Evolutionary conservation across 2,888 invertebrate species (phyloP).

Genomic region (Ochlodes sylvanus): DNA sequence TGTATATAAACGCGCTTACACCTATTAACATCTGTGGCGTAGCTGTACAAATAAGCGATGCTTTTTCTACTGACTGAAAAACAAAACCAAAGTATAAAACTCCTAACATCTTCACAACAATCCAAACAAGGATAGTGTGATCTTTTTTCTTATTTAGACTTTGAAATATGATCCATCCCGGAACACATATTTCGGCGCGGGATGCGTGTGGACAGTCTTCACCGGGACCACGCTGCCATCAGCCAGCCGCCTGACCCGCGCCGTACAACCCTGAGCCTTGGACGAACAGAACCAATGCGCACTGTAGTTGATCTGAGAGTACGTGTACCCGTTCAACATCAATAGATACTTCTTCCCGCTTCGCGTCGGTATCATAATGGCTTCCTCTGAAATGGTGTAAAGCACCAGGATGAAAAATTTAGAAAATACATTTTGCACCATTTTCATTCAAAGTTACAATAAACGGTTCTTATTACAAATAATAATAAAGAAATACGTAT

Average conservation of each 20-base stretch:
- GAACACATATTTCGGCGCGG: constrained; percentile 47
- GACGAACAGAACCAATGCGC: constrained; percentile 56
- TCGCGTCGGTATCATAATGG: constrained; percentile 52
- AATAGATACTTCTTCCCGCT: constrained; percentile 53
- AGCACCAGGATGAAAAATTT: neutral
- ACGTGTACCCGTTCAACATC: constrained; percentile 57
- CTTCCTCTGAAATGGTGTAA: constrained; percentile 31
- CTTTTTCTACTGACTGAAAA: no score
- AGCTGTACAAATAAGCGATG: no score
- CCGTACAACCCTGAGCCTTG: constrained; percentile 46
- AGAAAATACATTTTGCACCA: no score
- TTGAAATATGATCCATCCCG: constrained; percentile 47
- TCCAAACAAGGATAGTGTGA: no score
- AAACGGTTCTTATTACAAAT: no score
- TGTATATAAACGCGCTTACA: no score
- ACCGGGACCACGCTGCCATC: constrained; percentile 38
- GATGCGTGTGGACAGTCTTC: constrained; percentile 47
- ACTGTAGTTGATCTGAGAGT: constrained; percentile 57
- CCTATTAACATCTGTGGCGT: no score
- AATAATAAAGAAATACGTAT: no score
- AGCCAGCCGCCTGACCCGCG: constrained; percentile 44
- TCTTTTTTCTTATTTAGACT: constrained; percentile 38
- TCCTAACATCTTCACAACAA: no score
- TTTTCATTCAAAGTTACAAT: no score
- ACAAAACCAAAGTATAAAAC: no score